Evolutionary conservation across 2,797 vertebrate species (phyloP).

Genomic region (Apogon talboti): DNA sequence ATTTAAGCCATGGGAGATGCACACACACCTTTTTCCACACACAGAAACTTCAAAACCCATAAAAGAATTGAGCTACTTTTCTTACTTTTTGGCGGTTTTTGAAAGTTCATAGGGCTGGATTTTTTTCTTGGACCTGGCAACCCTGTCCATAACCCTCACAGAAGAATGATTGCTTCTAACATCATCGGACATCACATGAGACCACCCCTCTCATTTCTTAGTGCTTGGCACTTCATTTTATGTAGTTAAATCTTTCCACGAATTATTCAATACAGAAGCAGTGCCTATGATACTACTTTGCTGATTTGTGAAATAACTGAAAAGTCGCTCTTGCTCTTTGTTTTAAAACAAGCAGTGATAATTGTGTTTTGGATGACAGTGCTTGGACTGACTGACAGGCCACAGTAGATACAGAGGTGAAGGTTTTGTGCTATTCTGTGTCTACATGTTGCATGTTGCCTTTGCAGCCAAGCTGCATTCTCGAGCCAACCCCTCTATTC

Average conservation of each 20-base stretch:
- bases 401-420: constrained; percentile 39
- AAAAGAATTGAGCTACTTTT: background rate
- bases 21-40: constrained; percentile 14
- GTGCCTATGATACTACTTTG: background rate
- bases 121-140: no score
- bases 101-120: no score
- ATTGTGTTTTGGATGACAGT: constrained; percentile 9
- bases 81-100: no score
- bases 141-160: background rate
- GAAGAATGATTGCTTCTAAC: background rate
- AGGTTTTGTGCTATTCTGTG: constrained; percentile 41
- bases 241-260: constrained; percentile 1
- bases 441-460: constrained; percentile 49
- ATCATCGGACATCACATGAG: background rate
- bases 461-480: constrained; percentile 59
- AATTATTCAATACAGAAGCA: background rate
- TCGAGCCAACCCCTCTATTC: constrained; percentile 48
- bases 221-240: background rate
- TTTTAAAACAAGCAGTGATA: background rate
- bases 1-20: constrained; percentile 18
- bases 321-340: background rate
- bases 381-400: constrained; percentile 48
- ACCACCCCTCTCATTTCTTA: background rate
- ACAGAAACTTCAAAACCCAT: constrained; percentile 7
- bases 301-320: background rate